Evolutionary conservation across 2,113 vertebrate genomes (phyloP), one percentile per base, ranked within the genome.

Genomic region (Coregonus clupeaformis): DNA sequence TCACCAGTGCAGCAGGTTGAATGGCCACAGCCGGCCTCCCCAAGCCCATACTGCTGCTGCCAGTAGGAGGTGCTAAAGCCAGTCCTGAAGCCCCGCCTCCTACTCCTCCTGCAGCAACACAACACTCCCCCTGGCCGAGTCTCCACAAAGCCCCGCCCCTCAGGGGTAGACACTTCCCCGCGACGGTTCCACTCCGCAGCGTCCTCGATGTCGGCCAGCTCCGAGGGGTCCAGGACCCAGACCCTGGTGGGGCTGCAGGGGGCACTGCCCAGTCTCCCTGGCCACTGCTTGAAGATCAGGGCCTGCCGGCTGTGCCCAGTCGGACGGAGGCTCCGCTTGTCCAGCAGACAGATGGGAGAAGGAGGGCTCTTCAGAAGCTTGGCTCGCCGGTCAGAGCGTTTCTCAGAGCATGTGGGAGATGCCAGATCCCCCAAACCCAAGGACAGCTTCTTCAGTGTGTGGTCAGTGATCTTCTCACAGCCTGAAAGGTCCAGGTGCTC

Each of bases 401-500:
- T 79, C 49, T 84, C 87, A 4, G 32, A 71, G 64, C 78, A 49
- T 2, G 79, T 75, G 70, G 90, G 86, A 47, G 90, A 59, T 0
- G 86, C 84, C 71, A 94, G 86, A 81, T 97, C 89, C 0, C 97
- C 98, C 72, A 99, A 87, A 0, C 95, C 97, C 71, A 94, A 74
- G 1, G 97, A 96, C 67, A 99, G 90, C 75, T 93, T 96, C 85
- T 95, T 95, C 73, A 98, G 74, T 32, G 96, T 93, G 84, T 91
- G 77, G 81, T 99, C 96, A 0, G 95, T 97, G 78, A 99, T 95
- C 86, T 96, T 96, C 73, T 98, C 97, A 84, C 97, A 99, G 4
- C 98, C 98, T 0, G 98, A 99, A 66, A 99, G 85, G 90, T 99
- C 98, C 81, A 99, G 92, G 75, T 97, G 95, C 68, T 93, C 92